phyloP scores from a whole-genome alignment of 1,140 invertebrate species.

The Propsilocerus akamusi region DNA sequence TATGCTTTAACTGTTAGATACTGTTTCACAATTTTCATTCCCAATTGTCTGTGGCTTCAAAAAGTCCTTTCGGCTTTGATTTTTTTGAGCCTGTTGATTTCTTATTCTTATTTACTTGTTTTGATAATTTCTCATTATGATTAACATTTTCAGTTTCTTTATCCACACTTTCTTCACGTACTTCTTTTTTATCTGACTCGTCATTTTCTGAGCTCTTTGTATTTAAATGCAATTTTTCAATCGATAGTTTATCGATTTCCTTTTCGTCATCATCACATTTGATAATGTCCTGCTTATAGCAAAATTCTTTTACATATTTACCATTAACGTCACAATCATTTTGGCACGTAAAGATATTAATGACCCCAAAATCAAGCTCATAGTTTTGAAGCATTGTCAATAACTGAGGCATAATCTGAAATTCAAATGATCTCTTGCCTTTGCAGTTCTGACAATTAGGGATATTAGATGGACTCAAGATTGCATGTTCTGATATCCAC shows the following conservation, averaged over 20 bases:
- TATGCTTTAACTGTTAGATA: too few species aligned
- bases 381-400: slow-evolving; percentile 55
- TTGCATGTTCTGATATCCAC: slow-evolving; percentile 48
- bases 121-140: background rate
- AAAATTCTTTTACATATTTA: slow-evolving; percentile 53
- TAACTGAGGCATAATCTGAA: slow-evolving; percentile 88
- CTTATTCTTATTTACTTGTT: background rate
- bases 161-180: background rate
- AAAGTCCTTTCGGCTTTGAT: background rate
- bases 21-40: too few species aligned
- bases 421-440: slow-evolving; percentile 67
- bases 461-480: slow-evolving; percentile 26
- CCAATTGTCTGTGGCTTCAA: background rate
- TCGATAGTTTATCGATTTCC: too few species aligned
- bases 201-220: background rate
- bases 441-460: slow-evolving; percentile 62
- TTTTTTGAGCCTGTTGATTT: background rate
- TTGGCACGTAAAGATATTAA: slow-evolving; percentile 71
- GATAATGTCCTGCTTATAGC: slow-evolving; percentile 77
- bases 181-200: background rate
- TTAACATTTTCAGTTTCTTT: background rate
- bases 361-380: slow-evolving; percentile 75
- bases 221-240: too few species aligned
- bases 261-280: slow-evolving; percentile 7
- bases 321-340: slow-evolving; percentile 45